Base-by-base conservation (phyloP, 92 coral and sea anemone species). In the Porites rus region DNA sequence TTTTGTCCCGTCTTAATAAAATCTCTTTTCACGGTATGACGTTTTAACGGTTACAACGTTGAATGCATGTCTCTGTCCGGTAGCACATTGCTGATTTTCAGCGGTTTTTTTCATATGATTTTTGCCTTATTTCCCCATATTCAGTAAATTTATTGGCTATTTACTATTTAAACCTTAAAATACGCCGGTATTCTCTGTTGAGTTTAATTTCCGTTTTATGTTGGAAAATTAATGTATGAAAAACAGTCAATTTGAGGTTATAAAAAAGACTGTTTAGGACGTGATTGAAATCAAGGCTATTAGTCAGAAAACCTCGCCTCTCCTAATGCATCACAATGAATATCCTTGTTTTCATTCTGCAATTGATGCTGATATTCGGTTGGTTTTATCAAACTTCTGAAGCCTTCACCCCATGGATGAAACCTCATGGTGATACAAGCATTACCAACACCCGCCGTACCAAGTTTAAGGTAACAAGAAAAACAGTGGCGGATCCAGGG, bases 351-450 rank as follows among this genome's bases (percentile, higher is more conserved):
- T 43, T 81, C 12, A 12, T 20, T 19, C 61, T 71, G 18, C 54
- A 59, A 61, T 69, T 54, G 56, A 28, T 18, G 25, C 13, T 80
- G 9, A 38, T 80, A 19, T 13, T 81, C 0, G 21, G 77, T 16
- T 59, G 25, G 54, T 43, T 81, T 56, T 25, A 70, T 19, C 77
- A 72, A 59, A 60, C 51, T n/a, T 77, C 20, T 11, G 77, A 31
- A 58, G 31, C 69, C 6, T 81, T 71, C 52, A 17, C 86, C 20
- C 86, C 86, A 13, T 81, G 46, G 43, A 58, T 81, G 1, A 59
- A n/a, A 19, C 86, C 85, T 0, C 2, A 81, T 19, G 86, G 86
- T 31, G 86, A 81, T 19, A 21, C 13, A 9, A 59, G 61, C 58
- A 22, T 56, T 12, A 58, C 10, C 19, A 20, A 6, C 19, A 61